phyloP scores from a whole-genome alignment of 1,140 invertebrate species.

The Drosophila kepulauana region DNA sequence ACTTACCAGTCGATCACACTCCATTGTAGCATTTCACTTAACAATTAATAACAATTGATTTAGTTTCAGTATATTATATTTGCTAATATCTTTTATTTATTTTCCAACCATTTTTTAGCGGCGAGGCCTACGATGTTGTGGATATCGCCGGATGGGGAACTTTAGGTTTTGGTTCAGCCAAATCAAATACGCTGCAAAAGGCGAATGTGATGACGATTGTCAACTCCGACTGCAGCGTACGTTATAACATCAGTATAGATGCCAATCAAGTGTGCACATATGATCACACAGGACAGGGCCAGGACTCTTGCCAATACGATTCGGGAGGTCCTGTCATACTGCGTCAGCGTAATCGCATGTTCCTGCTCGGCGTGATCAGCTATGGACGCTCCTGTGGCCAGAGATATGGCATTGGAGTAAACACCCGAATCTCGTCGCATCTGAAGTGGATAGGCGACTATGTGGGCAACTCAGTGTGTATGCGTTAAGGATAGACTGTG shows the following conservation, averaged over 20 bases:
- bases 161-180: conserved; percentile 60
- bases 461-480: conserved; percentile 55
- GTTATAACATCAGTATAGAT: conserved; percentile 56
- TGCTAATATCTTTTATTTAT: background rate
- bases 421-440: conserved; percentile 89
- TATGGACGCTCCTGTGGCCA: conserved; percentile 87
- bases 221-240: conserved; percentile 49
- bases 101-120: conserved; percentile 14
- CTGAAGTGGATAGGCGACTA: conserved; percentile 73
- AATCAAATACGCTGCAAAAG: conserved; percentile 76
- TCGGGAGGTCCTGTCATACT: conserved; percentile 79
- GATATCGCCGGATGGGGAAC: conserved; percentile 79
- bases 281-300: conserved; percentile 56
- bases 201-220: conserved; percentile 59
- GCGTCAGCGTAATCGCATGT: conserved; percentile 52
- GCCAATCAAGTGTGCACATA: conserved; percentile 71
- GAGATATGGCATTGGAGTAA: conserved; percentile 87
- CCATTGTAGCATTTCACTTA: no score
- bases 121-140: conserved; percentile 45
- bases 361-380: conserved; percentile 88
- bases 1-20: no score
- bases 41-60: no score
- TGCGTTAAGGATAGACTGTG: conserved; percentile 31
- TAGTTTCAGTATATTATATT: no score
- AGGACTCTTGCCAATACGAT: conserved; percentile 79